phyloP scores from a whole-genome alignment of 2,888 invertebrate genomes.

The Nephrotoma guestfalica region DNA sequence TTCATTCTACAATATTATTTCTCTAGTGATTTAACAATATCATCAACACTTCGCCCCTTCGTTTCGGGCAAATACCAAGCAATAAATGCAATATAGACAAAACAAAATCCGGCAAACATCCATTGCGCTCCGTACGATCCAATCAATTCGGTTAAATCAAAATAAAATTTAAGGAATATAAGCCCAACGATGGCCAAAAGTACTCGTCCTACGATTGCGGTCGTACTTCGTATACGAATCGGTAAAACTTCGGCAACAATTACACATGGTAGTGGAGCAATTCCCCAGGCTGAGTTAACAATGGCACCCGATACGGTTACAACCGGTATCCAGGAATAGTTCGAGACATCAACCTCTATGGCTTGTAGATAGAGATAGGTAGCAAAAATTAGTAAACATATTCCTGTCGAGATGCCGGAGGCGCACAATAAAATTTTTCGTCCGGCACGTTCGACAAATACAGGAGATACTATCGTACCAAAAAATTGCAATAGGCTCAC shows the following conservation, averaged over 20 bases:
- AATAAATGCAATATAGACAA: constrained; percentile 22
- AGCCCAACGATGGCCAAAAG: not conserved
- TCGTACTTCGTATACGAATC: not conserved
- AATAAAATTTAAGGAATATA: constrained; percentile 15
- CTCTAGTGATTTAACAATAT: constrained; percentile 19
- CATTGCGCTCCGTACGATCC: constrained; percentile 26
- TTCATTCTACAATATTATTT: not conserved
- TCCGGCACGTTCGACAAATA: constrained; percentile 9
- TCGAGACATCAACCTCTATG: constrained; percentile 13
- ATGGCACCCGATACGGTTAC: constrained; percentile 22
- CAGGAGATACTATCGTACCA: constrained; percentile 24
- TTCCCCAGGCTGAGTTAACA: constrained; percentile 23
- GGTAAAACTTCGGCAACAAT: constrained; percentile 26
- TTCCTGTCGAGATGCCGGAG: constrained; percentile 15
- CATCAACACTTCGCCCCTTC: constrained; percentile 25
- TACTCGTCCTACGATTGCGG: not conserved
- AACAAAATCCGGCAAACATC: constrained; percentile 20
- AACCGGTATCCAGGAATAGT: constrained; percentile 23
- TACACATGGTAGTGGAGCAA: constrained; percentile 23
- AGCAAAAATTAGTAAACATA: constrained; percentile 21
- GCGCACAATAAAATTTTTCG: constrained; percentile 11
- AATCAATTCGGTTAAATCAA: constrained; percentile 17
- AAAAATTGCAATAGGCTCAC: constrained; percentile 26
- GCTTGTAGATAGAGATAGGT: constrained; percentile 17
- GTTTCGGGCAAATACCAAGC: constrained; percentile 26